Percentiles rank a stretch among this genome's conserved stretches.
These are phyloP conservation scores for Ginglymostoma cirratum DNA, from an alignment of 2,113 vertebrate genomes.

Conservation along the genomic window DNA sequence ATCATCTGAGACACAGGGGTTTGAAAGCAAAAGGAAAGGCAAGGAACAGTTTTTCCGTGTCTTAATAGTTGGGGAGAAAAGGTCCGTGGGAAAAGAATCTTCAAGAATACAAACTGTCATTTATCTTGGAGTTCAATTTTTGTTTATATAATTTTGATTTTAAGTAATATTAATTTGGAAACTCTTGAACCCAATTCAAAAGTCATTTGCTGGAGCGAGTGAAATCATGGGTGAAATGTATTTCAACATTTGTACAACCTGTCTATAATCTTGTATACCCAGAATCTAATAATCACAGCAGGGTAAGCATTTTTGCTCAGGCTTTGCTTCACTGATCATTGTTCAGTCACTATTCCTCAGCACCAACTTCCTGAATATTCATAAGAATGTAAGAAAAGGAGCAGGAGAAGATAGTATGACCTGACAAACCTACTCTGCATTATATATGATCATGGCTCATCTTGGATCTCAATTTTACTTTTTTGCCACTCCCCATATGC, in stretches of 20 bases:
- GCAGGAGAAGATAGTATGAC: too few relatives aligned
- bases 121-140: not conserved
- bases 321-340: not conserved
- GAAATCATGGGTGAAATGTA: not conserved
- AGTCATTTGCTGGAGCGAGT: not conserved
- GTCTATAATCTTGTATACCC: not conserved
- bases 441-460: too few relatives aligned
- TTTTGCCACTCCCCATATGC: too few relatives aligned
- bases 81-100: not conserved
- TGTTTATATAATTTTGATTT: not conserved
- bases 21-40: conserved; percentile 6
- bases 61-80: not conserved
- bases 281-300: not conserved
- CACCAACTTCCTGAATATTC: not conserved
- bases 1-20: not conserved
- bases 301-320: not conserved
- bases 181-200: not conserved
- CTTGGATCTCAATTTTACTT: too few relatives aligned
- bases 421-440: too few relatives aligned
- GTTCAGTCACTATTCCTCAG: not conserved
- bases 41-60: not conserved
- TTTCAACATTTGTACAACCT: not conserved
- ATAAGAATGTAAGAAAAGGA: not conserved
- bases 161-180: not conserved
- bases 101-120: not conserved